Percentiles rank a stretch among this genome's conserved stretches.
Evolutionary conservation across 2,888 invertebrate species (phyloP).

Genomic region (Orthosia incerta): DNA sequence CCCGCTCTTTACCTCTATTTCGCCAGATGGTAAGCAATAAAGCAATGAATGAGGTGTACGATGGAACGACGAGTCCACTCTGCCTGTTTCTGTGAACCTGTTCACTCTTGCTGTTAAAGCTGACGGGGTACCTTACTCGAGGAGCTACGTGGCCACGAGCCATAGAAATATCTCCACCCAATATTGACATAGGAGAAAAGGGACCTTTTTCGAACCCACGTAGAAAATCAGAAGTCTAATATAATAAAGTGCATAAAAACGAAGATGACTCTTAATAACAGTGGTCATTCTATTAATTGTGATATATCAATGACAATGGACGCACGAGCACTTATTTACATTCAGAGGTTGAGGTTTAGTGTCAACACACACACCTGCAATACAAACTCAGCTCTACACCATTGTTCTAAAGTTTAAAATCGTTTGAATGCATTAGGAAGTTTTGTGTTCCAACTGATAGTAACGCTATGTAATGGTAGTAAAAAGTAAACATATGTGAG

Average conservation of each 20-base stretch:
- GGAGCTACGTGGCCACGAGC: background rate
- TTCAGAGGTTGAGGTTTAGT: slow-evolving; percentile 64
- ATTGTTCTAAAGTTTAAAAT: slow-evolving; percentile 64
- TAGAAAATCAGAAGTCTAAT: background rate
- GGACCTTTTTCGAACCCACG: background rate
- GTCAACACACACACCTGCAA: slow-evolving; percentile 28
- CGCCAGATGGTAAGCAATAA: background rate
- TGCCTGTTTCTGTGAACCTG: too few species aligned
- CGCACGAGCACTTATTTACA: slow-evolving; percentile 43
- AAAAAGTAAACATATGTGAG: slow-evolving; percentile 60
- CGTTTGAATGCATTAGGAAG: slow-evolving; percentile 54
- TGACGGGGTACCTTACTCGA: background rate
- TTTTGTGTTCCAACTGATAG: slow-evolving; percentile 81
- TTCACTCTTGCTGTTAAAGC: background rate
- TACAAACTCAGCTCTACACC: slow-evolving; percentile 56
- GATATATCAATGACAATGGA: slow-evolving; percentile 52
- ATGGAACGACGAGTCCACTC: background rate
- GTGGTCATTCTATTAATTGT: slow-evolving; percentile 36
- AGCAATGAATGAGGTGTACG: background rate
- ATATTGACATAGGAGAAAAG: background rate
- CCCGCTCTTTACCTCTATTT: background rate
- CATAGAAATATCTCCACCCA: background rate
- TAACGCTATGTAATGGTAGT: slow-evolving; percentile 44
- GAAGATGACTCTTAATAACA: slow-evolving; percentile 7
- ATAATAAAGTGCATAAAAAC: slow-evolving; percentile 11